Evolutionary conservation across 2,888 invertebrate genomes (phyloP), one percentile per base, ranked within the genome.

Genomic region (Catocala sponsa): DNA sequence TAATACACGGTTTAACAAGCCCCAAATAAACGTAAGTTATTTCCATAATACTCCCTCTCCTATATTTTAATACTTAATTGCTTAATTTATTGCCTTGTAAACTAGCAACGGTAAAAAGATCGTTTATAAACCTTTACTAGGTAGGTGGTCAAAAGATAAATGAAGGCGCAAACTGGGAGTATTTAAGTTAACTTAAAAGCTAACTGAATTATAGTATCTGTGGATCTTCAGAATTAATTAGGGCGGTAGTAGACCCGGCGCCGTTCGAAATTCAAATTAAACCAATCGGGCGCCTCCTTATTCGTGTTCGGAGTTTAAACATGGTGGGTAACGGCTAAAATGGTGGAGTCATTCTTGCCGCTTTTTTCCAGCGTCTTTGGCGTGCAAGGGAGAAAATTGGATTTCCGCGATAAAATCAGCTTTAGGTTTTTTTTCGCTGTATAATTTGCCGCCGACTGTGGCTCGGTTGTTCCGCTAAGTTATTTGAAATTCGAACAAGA

Each of bases 341-440:
- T 87, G 91, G 92, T 84, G 89, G 85, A 94, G 94, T 94, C 94
- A 94, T 93, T 91, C 94, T 94, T 91, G 89, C 88, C 94, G 92
- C 92, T 92, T 94, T 94, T 91, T 94, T 91, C 91, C 88, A 85
- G 87, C 91, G 92, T 94, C 94, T 94, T 93, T 93, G 90, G 92
- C 93, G 92, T 94, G 93, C 92, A 82, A 91, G 91, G 92, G 92
- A 92, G 94, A 94, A 94, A 94, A 94, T 94, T 94, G 94, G 92
- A 92, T 94, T 93, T 94, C 90, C 93, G 91, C 90, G 94, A 93
- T 94, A 93, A 94, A 94, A 94, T 94, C 94, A 91, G 90, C 91
- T 91, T 88, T 87, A 83, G 86, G 85, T 91, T 92, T 91, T 89
- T 91, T 89, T 89, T 88, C 85, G 78, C 84, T 83, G 88, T 85